Evolutionary conservation across 2,113 vertebrate genomes (phyloP), one percentile per base, ranked within the genome.

Genomic region (Talpa occidentalis): DNA sequence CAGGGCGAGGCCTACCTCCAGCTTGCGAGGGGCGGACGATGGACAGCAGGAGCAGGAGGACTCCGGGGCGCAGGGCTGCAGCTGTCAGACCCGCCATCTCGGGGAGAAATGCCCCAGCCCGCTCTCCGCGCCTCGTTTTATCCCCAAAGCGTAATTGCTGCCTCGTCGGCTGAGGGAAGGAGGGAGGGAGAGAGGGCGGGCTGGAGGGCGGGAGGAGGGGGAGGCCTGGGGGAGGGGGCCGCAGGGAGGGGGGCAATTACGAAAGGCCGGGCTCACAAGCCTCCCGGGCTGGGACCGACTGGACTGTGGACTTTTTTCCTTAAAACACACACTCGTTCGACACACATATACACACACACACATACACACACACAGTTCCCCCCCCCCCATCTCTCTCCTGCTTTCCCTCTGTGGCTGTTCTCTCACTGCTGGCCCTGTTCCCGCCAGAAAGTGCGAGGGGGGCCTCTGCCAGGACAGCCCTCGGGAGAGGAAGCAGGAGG

Each of bases 21-120:
- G 99, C 99, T 97, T 99, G 98, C 93, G 99, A 98, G 94, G 98
- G 98, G 91, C 98, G 98, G 97, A 98, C 98, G 98, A 99, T 95
- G 92, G 98, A 96, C 86, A 99, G 94, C 94, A 99, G 97, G 98
- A 99, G 98, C 98, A 98, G 92, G 78, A 97, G 74, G 89, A 97
- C 98, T 98, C 99, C 99, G 73, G 98, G 98, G 92, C 99, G 97
- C 97, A 99, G 98, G 98, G 97, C 97, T 97, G 98, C 98, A 96
- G 98, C 98, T 98, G 98, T 98, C 98, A 98, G 98, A 98, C 97
- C 98, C 98, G 99, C 99, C 99, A 99, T 99, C 99, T 99, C 98
- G 98, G 98, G 98, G 97, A 98, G 98, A 98, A 99, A 99, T 99
- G 99, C 98, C 98, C 98, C 97, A 97, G 98, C 97, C 97, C 95